Evolutionary conservation across 2,888 invertebrate genomes (phyloP), one percentile per base, ranked within the genome.

Genomic region (Lamellibrachia satsuma): DNA sequence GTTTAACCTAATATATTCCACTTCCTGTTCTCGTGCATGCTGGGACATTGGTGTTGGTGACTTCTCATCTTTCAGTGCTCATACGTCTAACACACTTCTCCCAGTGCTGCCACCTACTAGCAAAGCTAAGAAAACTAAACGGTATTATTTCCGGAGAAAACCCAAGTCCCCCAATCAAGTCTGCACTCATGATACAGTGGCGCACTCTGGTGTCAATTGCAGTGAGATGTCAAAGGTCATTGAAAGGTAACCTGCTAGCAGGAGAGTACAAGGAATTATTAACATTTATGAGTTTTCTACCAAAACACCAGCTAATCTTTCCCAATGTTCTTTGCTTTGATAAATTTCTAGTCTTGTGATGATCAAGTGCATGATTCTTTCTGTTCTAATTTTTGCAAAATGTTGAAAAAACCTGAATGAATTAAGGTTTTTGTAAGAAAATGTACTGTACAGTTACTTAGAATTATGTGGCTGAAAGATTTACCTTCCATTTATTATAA

Each of bases 121-220:
- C 75, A 75, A 75, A 15, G 22, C 75, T 75, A 75, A 75, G 75
- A 75, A 75, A 75, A 75, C 75, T 75, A 75, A 75, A 75, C 75
- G 75, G 22, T 75, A 75, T n/a, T 75, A 75, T 75, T 75, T 75
- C 75, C 75, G 75, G 75, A 75, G 75, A 75, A 75, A 75, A 75
- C 75, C 75, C 75, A 75, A 75, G 75, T 75, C 75, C 75, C 75
- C 75, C 75, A 75, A 22, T 75, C 75, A 75, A 11, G 75, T 75
- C 75, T 75, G n/a, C 75, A 75, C 75, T 6, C 75, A 15, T n/a
- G 75, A 75, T 15, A 75, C 75, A 75, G 75, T 60, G 60, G 60
- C 60, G 60, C 60, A 60, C 60, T 60, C 60, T 60, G 60, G 60
- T 60, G 60, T 60, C 8, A 60, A 60, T 60, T 60, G 15, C 60